phyloP scores from a whole-genome alignment of 1,140 invertebrate species.

The Bombus consobrinus region DNA sequence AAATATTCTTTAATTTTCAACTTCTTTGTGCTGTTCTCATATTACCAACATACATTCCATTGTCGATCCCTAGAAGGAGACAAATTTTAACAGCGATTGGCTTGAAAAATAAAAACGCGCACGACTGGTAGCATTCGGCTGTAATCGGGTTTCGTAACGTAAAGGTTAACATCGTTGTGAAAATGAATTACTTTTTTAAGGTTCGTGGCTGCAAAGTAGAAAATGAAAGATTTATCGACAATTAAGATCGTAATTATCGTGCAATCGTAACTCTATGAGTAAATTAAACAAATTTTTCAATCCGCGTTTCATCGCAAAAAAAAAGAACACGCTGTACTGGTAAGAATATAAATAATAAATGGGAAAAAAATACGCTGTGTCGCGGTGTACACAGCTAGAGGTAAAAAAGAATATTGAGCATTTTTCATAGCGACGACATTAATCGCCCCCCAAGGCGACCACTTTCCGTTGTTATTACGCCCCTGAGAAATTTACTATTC shows the following conservation, averaged over 20 bases:
- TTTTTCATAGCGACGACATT: constrained; percentile 50
- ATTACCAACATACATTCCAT: no score
- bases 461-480: constrained; percentile 50
- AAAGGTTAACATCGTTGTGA: neutral
- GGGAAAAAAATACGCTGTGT: constrained; percentile 4
- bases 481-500: constrained; percentile 65
- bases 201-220: neutral
- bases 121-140: no score
- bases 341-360: constrained; percentile 1
- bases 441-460: constrained; percentile 47
- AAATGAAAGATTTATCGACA: neutral
- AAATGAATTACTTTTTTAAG: neutral
- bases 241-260: neutral
- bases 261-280: no score
- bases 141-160: no score
- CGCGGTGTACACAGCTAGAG: neutral
- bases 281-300: neutral
- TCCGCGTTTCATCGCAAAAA: neutral
- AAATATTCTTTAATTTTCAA: neutral
- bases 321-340: no score
- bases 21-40: no score
- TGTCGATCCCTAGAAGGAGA: no score
- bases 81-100: neutral
- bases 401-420: constrained; percentile 30
- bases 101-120: no score